Evolutionary conservation across 2,888 invertebrate species (phyloP).

Genomic region (Hanleya hanleyi): DNA sequence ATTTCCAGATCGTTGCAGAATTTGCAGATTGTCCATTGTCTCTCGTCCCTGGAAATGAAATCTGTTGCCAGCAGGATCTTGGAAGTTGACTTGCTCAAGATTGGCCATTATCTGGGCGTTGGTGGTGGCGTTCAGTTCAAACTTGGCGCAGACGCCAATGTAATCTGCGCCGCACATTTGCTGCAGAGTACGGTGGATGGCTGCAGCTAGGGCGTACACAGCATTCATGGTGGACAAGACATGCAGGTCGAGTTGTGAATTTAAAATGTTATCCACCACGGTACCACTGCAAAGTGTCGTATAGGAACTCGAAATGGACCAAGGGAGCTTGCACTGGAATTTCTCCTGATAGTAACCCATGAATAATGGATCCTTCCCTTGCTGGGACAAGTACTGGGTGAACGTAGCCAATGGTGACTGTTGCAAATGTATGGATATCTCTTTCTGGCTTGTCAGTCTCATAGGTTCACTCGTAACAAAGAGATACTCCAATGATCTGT

Average conservation of each 20-base stretch:
- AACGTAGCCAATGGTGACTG: background rate
- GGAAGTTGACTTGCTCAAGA: conserved; percentile 47
- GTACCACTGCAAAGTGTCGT: background rate
- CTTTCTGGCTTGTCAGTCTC: background rate
- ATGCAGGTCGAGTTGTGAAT: conserved; percentile 29
- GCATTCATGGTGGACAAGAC: conserved; percentile 70
- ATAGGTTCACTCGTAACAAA: background rate
- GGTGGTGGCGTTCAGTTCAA: conserved; percentile 36
- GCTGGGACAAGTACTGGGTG: background rate
- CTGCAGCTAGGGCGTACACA: conserved; percentile 70
- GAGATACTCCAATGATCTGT: background rate
- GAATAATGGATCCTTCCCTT: conserved; percentile 45
- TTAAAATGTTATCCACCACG: background rate
- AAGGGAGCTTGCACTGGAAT: conserved; percentile 59
- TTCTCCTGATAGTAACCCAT: conserved; percentile 56
- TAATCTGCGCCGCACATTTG: conserved; percentile 58
- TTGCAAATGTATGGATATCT: background rate
- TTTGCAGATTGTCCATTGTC: conserved; percentile 15
- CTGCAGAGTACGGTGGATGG: conserved; percentile 65
- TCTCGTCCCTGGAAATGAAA: conserved; percentile 56
- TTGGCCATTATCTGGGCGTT: conserved; percentile 47
- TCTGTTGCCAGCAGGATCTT: conserved; percentile 36
- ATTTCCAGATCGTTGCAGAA: background rate
- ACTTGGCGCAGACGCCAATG: conserved; percentile 45
- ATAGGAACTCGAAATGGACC: conserved; percentile 1